Conservation (phyloP, 1,140 invertebrate species). For the Phocides pigmalion region DNA sequence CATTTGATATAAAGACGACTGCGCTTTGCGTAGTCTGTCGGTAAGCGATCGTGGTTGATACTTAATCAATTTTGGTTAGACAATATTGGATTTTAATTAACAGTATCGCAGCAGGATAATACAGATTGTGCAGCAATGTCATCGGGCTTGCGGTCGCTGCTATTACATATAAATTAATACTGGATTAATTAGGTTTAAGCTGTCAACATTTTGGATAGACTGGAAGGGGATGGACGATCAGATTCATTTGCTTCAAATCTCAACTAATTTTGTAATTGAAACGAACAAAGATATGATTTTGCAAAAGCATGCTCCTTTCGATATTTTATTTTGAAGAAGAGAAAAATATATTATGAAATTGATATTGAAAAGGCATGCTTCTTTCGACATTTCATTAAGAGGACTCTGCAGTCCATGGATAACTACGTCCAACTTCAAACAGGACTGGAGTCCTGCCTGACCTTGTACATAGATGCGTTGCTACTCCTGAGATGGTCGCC, state of each 20-base stretch:
- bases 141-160: constrained; percentile 44
- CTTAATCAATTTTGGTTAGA: constrained; percentile 76
- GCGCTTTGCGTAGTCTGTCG: constrained; percentile 20
- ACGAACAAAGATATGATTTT: too few species aligned
- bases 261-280: background rate
- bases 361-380: too few species aligned
- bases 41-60: constrained; percentile 53
- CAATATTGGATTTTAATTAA: constrained; percentile 82
- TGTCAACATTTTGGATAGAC: constrained; percentile 23
- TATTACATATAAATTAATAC: constrained; percentile 24
- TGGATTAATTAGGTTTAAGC: constrained; percentile 33
- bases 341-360: too few species aligned
- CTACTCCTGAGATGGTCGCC: too few species aligned
- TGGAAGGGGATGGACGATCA: background rate
- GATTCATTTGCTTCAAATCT: background rate
- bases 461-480: too few species aligned
- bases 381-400: too few species aligned
- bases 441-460: too few species aligned
- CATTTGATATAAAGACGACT: too few species aligned
- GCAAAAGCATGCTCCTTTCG: too few species aligned
- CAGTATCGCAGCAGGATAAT: constrained; percentile 55
- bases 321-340: too few species aligned
- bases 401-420: too few species aligned
- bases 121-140: constrained; percentile 47
- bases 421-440: too few species aligned